phyloP scores from a whole-genome alignment of 2,888 invertebrate genomes.

The Drosophila austrosaltans region DNA sequence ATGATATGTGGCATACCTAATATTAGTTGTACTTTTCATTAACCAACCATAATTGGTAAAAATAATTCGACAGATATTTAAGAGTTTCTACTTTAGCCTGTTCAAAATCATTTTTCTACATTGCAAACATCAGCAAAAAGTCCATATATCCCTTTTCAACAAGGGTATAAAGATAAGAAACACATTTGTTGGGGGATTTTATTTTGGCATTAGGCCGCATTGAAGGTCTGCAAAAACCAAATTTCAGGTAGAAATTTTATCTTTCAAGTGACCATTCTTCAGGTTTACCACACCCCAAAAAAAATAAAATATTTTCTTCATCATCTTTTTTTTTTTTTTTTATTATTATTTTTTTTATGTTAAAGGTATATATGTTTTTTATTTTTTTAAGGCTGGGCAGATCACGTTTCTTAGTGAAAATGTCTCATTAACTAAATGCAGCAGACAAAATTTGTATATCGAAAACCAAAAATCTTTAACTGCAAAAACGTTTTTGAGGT shows the following conservation, averaged over 20 bases:
- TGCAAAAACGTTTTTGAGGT: constrained; percentile 75
- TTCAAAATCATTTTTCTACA: not conserved
- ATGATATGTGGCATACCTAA: too few relatives aligned
- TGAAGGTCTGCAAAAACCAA: constrained; percentile 69
- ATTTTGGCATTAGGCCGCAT: constrained; percentile 56
- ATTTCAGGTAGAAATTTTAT: constrained; percentile 66
- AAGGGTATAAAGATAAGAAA: not conserved
- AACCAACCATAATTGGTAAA: too few relatives aligned
- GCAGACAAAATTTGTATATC: constrained; percentile 48
- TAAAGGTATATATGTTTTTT: not conserved
- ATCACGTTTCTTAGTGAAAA: constrained; percentile 66
- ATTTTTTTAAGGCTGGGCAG: constrained; percentile 38
- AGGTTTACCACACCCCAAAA: constrained; percentile 43
- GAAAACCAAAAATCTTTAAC: constrained; percentile 54
- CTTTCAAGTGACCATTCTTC: constrained; percentile 64
- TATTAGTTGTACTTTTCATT: too few relatives aligned
- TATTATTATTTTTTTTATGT: not conserved
- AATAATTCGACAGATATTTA: too few relatives aligned
- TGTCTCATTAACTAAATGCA: constrained; percentile 72
- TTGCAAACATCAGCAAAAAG: not conserved
- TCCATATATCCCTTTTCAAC: not conserved
- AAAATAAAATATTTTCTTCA: constrained; percentile 13
- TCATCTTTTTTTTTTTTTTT: not conserved
- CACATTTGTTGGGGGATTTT: constrained; percentile 50
- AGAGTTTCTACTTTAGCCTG: not conserved